Percentiles rank a stretch among this genome's conserved stretches.
These are phyloP conservation scores for Lysandra coridon DNA, from an alignment of 2,888 invertebrate genomes.

Conservation along the genomic window DNA sequence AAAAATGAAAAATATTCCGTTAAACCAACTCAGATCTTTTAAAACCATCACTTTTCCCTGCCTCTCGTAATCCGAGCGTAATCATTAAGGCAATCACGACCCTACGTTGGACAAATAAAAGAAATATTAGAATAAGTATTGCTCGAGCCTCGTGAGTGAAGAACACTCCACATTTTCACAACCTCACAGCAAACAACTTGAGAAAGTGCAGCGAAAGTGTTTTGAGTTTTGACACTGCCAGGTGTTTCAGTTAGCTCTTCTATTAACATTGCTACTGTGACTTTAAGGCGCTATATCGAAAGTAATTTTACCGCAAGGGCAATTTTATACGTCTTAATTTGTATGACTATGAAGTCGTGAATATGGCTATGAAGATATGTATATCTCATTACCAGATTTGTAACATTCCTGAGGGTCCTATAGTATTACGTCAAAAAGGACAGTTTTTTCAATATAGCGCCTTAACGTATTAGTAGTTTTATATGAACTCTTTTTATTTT, in stretches of 20 bases:
- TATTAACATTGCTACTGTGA: not conserved
- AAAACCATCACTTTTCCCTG: not conserved
- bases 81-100: not conserved
- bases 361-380: no score
- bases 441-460: no score
- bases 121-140: not conserved
- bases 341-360: no score
- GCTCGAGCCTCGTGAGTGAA: not conserved
- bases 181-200: not conserved
- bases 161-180: not conserved
- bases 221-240: not conserved
- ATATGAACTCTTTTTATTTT: no score
- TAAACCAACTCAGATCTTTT: no score
- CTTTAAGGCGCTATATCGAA: not conserved
- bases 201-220: slow-evolving; percentile 15
- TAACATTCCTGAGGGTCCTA: no score
- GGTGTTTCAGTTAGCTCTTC: slow-evolving; percentile 4
- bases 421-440: no score
- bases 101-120: not conserved
- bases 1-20: no score
- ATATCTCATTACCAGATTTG: no score
- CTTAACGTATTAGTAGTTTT: no score
- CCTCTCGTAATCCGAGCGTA: not conserved
- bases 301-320: no score
- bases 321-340: no score